These are phyloP conservation scores for Zaprionus ghesquierei DNA, from an alignment of 1,140 invertebrate species.

Conservation along the genomic window DNA sequence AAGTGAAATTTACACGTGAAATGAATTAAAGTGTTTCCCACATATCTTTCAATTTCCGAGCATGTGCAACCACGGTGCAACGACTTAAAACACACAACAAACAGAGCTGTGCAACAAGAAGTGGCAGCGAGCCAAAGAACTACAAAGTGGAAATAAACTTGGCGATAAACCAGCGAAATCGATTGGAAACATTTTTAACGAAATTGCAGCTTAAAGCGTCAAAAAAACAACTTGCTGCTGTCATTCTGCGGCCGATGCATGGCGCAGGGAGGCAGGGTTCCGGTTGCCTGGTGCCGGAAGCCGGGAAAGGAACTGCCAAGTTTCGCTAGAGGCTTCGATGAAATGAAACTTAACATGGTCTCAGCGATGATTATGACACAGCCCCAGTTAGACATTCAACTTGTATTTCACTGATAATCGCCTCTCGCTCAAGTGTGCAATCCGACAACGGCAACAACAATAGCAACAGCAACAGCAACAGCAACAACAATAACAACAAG, in stretches of 20 bases:
- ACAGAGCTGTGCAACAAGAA: slow-evolving; percentile 10
- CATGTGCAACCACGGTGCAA: slow-evolving; percentile 13
- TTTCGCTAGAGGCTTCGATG: slow-evolving; percentile 39
- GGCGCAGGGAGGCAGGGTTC: too few relatives aligned
- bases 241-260: slow-evolving; percentile 10
- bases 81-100: slow-evolving; percentile 10
- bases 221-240: slow-evolving; percentile 64
- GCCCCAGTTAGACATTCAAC: slow-evolving; percentile 27
- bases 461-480: too few relatives aligned
- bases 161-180: slow-evolving; percentile 81
- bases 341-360: slow-evolving; percentile 39
- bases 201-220: slow-evolving; percentile 82
- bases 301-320: too few relatives aligned
- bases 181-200: slow-evolving; percentile 79
- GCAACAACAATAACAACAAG: slow-evolving; percentile 4
- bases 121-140: slow-evolving; percentile 56
- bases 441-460: slow-evolving; percentile 42
- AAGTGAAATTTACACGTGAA: neutral
- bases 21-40: too few relatives aligned
- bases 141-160: slow-evolving; percentile 76
- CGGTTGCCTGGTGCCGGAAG: too few relatives aligned
- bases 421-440: slow-evolving; percentile 65
- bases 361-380: slow-evolving; percentile 65
- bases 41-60: neutral
- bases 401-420: slow-evolving; percentile 56